These are phyloP conservation scores for Acrocephalus arundinaceus DNA, from an alignment of 2,113 vertebrate species.

Conservation along the genomic window DNA sequence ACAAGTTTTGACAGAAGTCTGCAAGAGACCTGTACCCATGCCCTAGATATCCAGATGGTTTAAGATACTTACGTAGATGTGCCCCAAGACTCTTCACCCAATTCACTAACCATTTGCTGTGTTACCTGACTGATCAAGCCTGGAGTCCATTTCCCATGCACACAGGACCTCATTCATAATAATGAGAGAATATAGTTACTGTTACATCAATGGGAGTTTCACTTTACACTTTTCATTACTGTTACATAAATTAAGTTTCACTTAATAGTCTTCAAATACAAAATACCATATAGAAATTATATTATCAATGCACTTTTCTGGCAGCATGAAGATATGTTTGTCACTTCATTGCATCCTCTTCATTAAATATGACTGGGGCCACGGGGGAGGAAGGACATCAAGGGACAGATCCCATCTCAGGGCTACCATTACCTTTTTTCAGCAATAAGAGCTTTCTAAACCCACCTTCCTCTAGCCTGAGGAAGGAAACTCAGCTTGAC, in stretches of 20 bases:
- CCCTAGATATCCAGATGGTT: not conserved
- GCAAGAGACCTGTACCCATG: not conserved
- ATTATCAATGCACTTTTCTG: not conserved
- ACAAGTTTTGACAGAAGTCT: not conserved
- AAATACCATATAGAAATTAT: not conserved
- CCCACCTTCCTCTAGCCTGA: not conserved
- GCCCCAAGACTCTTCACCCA: not conserved
- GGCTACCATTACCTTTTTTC: not conserved
- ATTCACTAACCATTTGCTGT: not conserved
- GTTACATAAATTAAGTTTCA: not conserved
- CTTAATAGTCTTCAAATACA: not conserved
- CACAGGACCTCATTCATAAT: not conserved
- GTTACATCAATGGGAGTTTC: not conserved
- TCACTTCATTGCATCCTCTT: not conserved
- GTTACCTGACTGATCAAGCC: rapidly evolving
- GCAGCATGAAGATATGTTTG: not conserved
- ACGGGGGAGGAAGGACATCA: not conserved
- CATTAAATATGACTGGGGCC: not conserved
- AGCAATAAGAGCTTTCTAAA: not conserved
- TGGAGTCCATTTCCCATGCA: not conserved
- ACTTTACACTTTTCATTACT: not conserved
- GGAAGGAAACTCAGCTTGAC: not conserved
- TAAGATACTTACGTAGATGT: not conserved
- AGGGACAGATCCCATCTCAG: not conserved
- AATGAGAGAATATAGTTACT: not conserved